Evolutionary conservation across 2,113 vertebrate species (phyloP), one percentile per base, ranked within the genome.

Genomic region (Chloroceryle aenea): DNA sequence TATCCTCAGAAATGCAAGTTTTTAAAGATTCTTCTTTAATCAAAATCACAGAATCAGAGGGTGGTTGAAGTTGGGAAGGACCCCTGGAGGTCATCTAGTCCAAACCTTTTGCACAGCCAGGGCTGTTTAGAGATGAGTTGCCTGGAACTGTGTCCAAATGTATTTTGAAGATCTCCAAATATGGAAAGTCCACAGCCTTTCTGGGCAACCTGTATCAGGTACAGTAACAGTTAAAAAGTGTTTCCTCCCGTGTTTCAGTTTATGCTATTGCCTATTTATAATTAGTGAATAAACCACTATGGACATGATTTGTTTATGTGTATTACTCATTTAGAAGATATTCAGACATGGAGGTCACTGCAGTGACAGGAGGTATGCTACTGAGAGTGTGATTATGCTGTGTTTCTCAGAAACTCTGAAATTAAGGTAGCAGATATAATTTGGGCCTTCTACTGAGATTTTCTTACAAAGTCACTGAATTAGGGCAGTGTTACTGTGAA

Each of bases 121-220:
- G 3, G 2, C 12, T 45, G 5, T 18, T 71, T 61, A 61, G 25
- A 18, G 23, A 9, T 56, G 34, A 9, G 2, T 30, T 50, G 3
- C 3, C 19, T 43, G 45, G 8, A 25, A 74, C 7, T 1, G 0
- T 27, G 12, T 71, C 64, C 40, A 40, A 47, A 0, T 7, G 12
- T 12, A 50, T 75, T 55, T 5, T 48, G 19, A 34, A 50, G 6
- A 19, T 25, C 19, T 72, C 12, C 7, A 79, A 23, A 22, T 12
- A 34, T 3, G 7, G 29, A 69, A 6, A 32, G 14, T 76, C 34
- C 34, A 42, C 29, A 58, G 15, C 25, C 12, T 36, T 20, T 62
- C 30, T 63, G 68, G 25, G 20, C 4, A 29, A 52, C 15, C 15
- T 62, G 15, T 42, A 8, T 29, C 56, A 58, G 56, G n/a, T 58